These are phyloP conservation scores for Lacerta viridis DNA, from an alignment of 2,797 vertebrate species.

Conservation along the genomic window DNA sequence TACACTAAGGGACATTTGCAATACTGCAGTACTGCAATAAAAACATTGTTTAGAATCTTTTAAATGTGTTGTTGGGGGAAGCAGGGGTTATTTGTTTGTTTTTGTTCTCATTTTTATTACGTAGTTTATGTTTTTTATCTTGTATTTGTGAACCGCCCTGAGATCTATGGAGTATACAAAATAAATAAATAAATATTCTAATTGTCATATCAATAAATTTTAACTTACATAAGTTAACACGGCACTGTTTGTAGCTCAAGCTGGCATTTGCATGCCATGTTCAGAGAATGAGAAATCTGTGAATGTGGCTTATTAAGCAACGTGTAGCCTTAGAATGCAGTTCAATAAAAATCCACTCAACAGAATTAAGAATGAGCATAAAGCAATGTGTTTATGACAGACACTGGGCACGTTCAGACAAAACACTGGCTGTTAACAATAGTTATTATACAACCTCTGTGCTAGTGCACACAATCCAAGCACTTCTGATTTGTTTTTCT, in stretches of 20 bases:
- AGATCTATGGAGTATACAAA: background rate
- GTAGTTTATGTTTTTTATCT: background rate
- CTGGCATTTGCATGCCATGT: background rate
- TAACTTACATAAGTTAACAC: background rate
- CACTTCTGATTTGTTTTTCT: background rate
- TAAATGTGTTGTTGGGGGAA: no score
- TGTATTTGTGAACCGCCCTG: no score
- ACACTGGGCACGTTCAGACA: background rate
- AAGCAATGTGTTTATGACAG: background rate
- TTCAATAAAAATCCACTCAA: background rate
- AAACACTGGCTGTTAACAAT: background rate
- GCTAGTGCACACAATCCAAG: background rate
- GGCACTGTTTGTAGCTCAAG: background rate
- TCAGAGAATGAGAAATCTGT: background rate
- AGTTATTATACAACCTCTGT: background rate
- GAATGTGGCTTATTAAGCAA: background rate
- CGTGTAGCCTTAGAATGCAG: background rate
- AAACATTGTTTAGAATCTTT: background rate
- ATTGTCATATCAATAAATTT: background rate
- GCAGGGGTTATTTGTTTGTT: background rate
- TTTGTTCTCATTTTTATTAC: no score
- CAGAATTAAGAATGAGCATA: constrained; percentile 15
- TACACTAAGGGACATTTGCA: background rate
- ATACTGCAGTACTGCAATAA: background rate
- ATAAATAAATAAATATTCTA: background rate